Conservation (phyloP, 2,797 vertebrate genomes). For the Rhabdophis nuchalis region DNA sequence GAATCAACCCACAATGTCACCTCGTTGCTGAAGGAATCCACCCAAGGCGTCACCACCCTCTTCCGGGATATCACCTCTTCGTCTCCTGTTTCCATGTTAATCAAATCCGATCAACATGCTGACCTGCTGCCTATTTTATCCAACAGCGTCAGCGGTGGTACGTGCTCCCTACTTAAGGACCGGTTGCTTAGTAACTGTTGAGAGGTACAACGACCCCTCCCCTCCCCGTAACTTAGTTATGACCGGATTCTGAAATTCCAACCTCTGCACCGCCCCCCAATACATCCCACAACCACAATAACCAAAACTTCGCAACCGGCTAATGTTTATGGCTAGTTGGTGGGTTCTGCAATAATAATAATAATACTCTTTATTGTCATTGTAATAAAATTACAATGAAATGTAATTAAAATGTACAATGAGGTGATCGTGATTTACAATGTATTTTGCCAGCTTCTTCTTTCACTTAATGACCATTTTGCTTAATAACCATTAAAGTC, state of each 20-base stretch:
- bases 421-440: neutral
- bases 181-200: neutral
- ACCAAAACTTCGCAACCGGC: neutral
- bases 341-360: neutral
- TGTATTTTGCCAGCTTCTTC: neutral
- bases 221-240: neutral
- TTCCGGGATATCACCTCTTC: conserved; percentile 92
- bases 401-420: no score
- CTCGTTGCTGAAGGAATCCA: conserved; percentile 90
- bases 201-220: neutral
- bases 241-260: neutral
- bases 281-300: neutral
- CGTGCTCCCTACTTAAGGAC: conserved; percentile 1
- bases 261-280: neutral
- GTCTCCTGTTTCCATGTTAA: conserved; percentile 85
- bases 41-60: conserved; percentile 92
- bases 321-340: neutral
- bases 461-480: neutral
- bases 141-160: conserved; percentile 66
- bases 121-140: conserved; percentile 87
- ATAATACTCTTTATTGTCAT: no score
- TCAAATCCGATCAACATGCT: conserved; percentile 75
- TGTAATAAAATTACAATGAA: no score
- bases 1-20: conserved; percentile 96
- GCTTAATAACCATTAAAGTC: neutral